These are phyloP conservation scores for Campoplex capitator DNA, from an alignment of 2,888 invertebrate genomes.

Conservation along the genomic window DNA sequence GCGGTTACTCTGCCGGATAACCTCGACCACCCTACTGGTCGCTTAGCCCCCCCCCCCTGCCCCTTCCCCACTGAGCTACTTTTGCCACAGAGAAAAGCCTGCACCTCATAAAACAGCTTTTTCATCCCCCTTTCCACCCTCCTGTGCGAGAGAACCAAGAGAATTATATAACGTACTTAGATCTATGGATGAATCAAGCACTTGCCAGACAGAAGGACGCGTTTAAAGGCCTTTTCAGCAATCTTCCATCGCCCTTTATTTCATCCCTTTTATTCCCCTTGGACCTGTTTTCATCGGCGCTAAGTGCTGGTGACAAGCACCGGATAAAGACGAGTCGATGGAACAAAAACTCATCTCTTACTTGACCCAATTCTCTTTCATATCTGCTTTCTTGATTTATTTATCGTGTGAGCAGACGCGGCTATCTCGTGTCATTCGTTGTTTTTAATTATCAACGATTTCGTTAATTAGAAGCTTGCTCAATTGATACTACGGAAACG, in stretches of 20 bases:
- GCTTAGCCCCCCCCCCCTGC: neutral
- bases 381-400: neutral
- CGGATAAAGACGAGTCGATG: constrained; percentile 24
- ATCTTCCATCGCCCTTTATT: neutral
- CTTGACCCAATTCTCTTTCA: constrained; percentile 24
- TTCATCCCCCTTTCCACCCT: constrained; percentile 41
- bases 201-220: neutral
- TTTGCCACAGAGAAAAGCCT: constrained; percentile 20
- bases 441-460: neutral
- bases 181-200: neutral
- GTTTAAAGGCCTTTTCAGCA: neutral
- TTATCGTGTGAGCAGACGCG: neutral
- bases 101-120: constrained; percentile 72
- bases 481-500: too few species aligned
- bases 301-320: constrained; percentile 6
- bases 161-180: constrained; percentile 24
- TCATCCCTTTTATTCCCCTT: neutral
- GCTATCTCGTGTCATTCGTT: neutral
- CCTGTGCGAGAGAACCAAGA: constrained; percentile 18
- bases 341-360: neutral
- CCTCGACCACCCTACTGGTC: constrained; percentile 20
- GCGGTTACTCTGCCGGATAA: constrained; percentile 68
- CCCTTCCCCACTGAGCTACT: neutral
- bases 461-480: neutral
- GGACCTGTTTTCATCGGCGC: neutral